Percentiles rank a stretch among this genome's conserved stretches.
Conservation (phyloP, 2,797 vertebrate genomes). For the Coendou prehensilis region DNA sequence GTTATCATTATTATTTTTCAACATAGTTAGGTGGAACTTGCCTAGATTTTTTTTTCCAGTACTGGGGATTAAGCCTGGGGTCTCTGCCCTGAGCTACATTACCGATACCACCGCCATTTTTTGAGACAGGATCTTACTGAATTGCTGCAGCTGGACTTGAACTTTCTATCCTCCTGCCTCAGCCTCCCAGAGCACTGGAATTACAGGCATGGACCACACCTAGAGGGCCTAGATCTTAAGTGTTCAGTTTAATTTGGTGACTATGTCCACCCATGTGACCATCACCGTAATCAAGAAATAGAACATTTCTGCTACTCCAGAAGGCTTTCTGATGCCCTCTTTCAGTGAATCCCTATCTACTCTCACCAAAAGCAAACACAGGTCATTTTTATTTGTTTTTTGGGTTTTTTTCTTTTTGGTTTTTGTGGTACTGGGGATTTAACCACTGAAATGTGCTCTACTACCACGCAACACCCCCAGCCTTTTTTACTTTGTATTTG, state of each 20-base stretch:
- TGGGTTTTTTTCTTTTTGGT: neutral
- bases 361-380: neutral
- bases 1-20: slow-evolving; percentile 5
- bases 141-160: neutral
- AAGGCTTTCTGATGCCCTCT: neutral
- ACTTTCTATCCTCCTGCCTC: neutral
- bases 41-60: neutral
- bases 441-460: neutral
- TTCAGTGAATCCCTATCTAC: neutral
- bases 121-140: neutral
- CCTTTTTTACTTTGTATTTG: neutral
- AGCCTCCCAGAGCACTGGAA: neutral
- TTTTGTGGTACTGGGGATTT: neutral
- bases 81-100: neutral
- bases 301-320: neutral
- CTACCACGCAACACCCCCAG: neutral
- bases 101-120: neutral
- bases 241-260: neutral
- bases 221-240: neutral
- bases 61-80: neutral
- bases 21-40: neutral
- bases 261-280: neutral
- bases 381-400: neutral
- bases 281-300: neutral
- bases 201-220: neutral